Percentiles rank a stretch among this genome's conserved stretches.
Conservation (phyloP, 2,888 invertebrate genomes). For the Philopedon plagiatum region DNA sequence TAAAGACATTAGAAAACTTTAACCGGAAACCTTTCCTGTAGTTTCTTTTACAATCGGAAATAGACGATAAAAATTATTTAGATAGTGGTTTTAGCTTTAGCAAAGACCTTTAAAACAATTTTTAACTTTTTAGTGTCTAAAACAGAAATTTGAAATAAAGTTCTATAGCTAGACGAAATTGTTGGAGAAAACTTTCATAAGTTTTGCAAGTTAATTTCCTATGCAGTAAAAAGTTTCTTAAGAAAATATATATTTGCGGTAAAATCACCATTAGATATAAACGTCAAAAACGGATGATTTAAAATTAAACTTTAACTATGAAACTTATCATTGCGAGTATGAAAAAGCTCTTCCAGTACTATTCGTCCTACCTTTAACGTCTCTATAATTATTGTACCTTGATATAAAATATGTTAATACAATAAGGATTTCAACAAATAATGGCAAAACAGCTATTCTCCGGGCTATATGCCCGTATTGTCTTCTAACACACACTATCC, state of each 20-base stretch:
- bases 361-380: too few relatives aligned
- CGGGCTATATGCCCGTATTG: too few relatives aligned
- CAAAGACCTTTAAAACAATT: slow-evolving; percentile 1
- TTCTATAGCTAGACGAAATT: slow-evolving; percentile 1
- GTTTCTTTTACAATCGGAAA: background rate
- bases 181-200: slow-evolving; percentile 1
- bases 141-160: slow-evolving; percentile 15
- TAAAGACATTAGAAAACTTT: too few relatives aligned
- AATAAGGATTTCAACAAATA: too few relatives aligned
- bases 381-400: too few relatives aligned
- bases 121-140: background rate
- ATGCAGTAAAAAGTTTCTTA: background rate
- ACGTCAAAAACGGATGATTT: background rate
- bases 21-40: too few relatives aligned
- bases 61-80: slow-evolving; percentile 5
- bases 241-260: background rate
- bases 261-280: background rate
- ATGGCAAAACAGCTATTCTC: too few relatives aligned
- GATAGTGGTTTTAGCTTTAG: background rate
- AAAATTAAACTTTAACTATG: background rate
- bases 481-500: too few relatives aligned
- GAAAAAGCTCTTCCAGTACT: too few relatives aligned
- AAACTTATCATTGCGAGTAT: too few relatives aligned
- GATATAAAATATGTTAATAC: too few relatives aligned
- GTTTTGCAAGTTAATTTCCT: background rate